Base-by-base conservation (phyloP, 2,888 invertebrate genomes). In the Drosophila quasianomalipes region DNA sequence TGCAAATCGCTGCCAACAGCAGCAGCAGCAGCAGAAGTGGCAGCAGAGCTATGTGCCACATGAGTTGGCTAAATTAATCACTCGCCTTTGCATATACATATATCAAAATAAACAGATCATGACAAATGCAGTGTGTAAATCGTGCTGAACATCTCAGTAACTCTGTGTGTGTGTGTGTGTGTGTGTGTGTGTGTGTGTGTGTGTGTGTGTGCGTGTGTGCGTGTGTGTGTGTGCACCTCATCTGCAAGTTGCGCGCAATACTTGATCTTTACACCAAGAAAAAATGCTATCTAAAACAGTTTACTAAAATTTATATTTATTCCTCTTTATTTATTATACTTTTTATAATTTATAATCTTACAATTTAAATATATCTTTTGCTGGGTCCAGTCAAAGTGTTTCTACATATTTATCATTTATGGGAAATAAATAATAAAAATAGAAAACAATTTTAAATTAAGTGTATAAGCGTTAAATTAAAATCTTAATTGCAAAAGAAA, bases 61-160 rank as follows among this genome's bases (percentile, higher is more conserved):
- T 26, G 67, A 76, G 70, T 55, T 69, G 67, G 67, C 71, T 78
- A 85, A 85, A 87, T 85, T 81, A 87, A 83, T 83, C 87, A 82
- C 83, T 51, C 59, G 74, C 58, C 72, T 55, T 72, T 22, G 58
- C 82, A 39, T 31, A 70, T 31, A 70, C 67, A 88, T 31, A 70
- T 69, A 88, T 88, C 87, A 88, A 88, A 88, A 86, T 78, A 86
- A 88, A 89, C 87, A 88, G 87, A 88, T 88, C 89, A 88, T 88
- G 89, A 89, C 89, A 88, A 89, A 89, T 86, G 89, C 83, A 76
- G 69, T 65, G 59, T 49, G 73, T 76, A 79, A 89, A 86, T 88
- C 81, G 86, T 52, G 81, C 76, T 70, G 73, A 78, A 72, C 88
- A 41, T 30, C 30, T 22, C 47, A 16, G 22, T 22, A 22, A 44